Conservation (phyloP, 2,113 vertebrate genomes). For the Thymallus thymallus region DNA sequence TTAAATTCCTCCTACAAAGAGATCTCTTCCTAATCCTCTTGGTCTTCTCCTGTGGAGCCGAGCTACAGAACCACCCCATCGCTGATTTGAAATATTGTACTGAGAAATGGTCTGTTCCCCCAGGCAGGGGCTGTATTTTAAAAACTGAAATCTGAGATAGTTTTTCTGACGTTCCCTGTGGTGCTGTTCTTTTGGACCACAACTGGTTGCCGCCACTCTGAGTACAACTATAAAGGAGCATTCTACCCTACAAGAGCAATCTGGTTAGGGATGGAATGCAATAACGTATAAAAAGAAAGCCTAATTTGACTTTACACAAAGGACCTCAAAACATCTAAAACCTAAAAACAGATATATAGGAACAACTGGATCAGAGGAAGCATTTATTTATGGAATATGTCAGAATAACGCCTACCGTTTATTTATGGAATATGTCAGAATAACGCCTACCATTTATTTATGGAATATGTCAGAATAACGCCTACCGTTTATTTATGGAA, state of each 20-base stretch:
- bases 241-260: conserved; percentile 58
- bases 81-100: conserved; percentile 63
- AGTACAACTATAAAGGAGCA: conserved; percentile 57
- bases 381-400: conserved; percentile 57
- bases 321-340: conserved; percentile 58
- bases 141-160: conserved; percentile 65
- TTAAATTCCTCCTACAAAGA: conserved; percentile 24
- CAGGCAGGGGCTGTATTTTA: conserved; percentile 54
- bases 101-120: conserved; percentile 54
- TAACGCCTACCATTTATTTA: conserved; percentile 58
- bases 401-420: conserved; percentile 46
- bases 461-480: conserved; percentile 54
- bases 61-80: conserved; percentile 30
- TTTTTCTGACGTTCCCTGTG: conserved; percentile 67
- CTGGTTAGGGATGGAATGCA: conserved; percentile 68
- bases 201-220: conserved; percentile 50
- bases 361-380: conserved; percentile 59
- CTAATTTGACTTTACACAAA: conserved; percentile 63
- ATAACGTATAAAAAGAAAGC: conserved; percentile 58
- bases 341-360: conserved; percentile 57
- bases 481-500: conserved; percentile 56
- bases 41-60: conserved; percentile 31
- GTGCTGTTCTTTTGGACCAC: conserved; percentile 71
- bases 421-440: conserved; percentile 57
- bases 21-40: conserved; percentile 23